Evolutionary conservation across 1,140 invertebrate genomes (phyloP), one percentile per base, ranked within the genome.

Genomic region (Dinothrombium tinctorium): DNA sequence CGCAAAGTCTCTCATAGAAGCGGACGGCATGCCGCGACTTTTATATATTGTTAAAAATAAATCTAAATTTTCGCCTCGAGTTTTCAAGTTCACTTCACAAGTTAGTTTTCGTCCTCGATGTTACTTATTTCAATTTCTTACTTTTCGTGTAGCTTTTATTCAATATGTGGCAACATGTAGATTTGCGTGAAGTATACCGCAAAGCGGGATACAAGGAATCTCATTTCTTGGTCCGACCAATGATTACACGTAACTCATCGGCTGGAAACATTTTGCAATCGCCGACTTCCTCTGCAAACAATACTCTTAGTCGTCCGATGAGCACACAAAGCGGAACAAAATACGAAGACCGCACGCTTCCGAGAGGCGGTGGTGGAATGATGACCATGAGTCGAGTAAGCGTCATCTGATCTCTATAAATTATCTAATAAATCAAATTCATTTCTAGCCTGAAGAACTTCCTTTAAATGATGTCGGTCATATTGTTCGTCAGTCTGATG

Each of bases 151-250:
- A 66, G 60, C 77, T 98, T 45, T 64, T 96, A 40, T 87, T 82
- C 59, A 89, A 86, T 29, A 86, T 98, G 79, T 99, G 90, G 90
- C 81, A 89, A 46, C 89, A 95, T 61, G 80, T 87, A 56, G 87
- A 95, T 55, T 60, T 99, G 36, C 71, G 92, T 47, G 82, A 87
- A 53, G 81, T 84, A 37, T 96, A 94, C 59, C 83, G 83, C 59
- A 84, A 89, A 59, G 76, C 86, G 49, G 89, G 89, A 12, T 92
- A 82, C 73, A 89, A 84, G 54, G 89, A 96, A 56, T 72, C 49
- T 12, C 60, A 69, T 43, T 68, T 69, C 50, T 57, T 62, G 40
- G 51, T 56, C 14, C 49, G 54, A 12, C 49, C 51, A 15, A 23
- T 37, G 33, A 77, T 44, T 44, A 47, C 49, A 42, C 43, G 31